Conservation (phyloP, 2,113 vertebrate species). For the Myiagra hebetior region DNA sequence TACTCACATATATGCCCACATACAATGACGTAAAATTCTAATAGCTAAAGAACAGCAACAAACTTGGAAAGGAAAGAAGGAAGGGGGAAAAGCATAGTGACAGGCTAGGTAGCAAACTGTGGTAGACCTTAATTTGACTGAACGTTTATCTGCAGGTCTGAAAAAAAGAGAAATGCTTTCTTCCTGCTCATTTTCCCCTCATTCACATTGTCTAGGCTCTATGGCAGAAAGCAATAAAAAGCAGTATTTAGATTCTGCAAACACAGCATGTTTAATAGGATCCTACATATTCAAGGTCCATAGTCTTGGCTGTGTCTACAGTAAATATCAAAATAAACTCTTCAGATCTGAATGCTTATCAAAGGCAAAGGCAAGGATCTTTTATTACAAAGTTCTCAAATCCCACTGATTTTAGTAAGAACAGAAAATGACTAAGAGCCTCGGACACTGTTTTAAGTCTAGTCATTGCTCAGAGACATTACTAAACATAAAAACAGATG, state of each 20-base stretch:
- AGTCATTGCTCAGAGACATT: not conserved
- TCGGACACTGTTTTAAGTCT: not conserved
- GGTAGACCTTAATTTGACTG: not conserved
- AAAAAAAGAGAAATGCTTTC: not conserved
- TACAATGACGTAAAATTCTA: not conserved
- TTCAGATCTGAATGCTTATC: not conserved
- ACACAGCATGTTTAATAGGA: not conserved
- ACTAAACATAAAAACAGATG: not conserved
- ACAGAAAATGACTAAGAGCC: not conserved
- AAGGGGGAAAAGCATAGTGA: not conserved
- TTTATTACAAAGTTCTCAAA: not conserved
- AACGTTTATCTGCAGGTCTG: not conserved
- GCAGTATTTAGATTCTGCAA: not conserved
- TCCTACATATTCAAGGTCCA: not conserved
- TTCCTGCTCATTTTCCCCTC: not conserved
- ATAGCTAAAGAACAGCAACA: not conserved
- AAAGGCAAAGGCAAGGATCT: not conserved
- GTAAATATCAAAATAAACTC: not conserved
- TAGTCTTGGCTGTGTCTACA: not conserved
- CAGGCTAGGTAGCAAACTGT: not conserved
- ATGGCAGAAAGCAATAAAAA: not conserved
- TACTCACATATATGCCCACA: not conserved
- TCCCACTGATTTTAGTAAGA: not conserved
- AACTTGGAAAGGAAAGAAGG: not conserved
- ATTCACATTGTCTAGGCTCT: not conserved